These are phyloP conservation scores for Calameuta filiformis DNA, from an alignment of 2,888 invertebrate species.

Conservation along the genomic window DNA sequence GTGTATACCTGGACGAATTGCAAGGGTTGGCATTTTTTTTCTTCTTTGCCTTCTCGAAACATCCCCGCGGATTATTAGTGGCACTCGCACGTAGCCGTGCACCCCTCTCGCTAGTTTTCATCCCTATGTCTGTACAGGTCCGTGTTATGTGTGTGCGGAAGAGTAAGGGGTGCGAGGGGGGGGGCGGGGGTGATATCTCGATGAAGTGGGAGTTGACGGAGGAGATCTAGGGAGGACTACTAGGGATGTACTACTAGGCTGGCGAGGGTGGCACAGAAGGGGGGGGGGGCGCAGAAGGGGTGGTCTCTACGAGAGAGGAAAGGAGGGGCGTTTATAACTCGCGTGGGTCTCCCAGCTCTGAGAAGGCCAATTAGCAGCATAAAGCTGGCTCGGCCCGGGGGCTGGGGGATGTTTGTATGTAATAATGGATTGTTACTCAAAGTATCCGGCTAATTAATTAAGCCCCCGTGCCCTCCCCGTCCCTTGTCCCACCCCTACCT, in stretches of 20 bases:
- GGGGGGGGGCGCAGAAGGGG: conserved; percentile 16
- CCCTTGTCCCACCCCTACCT: conserved; percentile 35
- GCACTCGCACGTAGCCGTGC: conserved; percentile 44
- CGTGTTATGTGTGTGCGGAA: conserved; percentile 6
- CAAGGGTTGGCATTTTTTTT: conserved; percentile 45
- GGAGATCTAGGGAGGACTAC: conserved; percentile 12
- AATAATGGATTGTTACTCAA: conserved; percentile 66
- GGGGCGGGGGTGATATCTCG: not conserved
- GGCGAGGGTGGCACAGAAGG: conserved; percentile 21
- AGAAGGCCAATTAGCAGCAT: conserved; percentile 66
- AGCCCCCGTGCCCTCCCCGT: conserved; percentile 52
- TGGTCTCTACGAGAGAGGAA: conserved; percentile 24
- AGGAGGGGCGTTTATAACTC: conserved; percentile 63
- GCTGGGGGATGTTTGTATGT: conserved; percentile 63
- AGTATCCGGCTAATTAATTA: conserved; percentile 67
- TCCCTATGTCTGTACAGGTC: conserved; percentile 10
- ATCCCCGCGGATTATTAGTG: conserved; percentile 52
- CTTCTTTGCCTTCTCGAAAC: conserved; percentile 39
- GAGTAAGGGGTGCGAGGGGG: not conserved
- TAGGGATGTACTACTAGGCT: conserved; percentile 20
- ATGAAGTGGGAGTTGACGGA: conserved; percentile 5
- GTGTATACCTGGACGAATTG: not conserved
- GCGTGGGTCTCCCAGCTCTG: conserved; percentile 56
- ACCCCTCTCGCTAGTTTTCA: conserved; percentile 22
- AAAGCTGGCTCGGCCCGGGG: conserved; percentile 60